Evolutionary conservation across 2,797 vertebrate genomes (phyloP), one percentile per base, ranked within the genome.

Genomic region (Huso huso): DNA sequence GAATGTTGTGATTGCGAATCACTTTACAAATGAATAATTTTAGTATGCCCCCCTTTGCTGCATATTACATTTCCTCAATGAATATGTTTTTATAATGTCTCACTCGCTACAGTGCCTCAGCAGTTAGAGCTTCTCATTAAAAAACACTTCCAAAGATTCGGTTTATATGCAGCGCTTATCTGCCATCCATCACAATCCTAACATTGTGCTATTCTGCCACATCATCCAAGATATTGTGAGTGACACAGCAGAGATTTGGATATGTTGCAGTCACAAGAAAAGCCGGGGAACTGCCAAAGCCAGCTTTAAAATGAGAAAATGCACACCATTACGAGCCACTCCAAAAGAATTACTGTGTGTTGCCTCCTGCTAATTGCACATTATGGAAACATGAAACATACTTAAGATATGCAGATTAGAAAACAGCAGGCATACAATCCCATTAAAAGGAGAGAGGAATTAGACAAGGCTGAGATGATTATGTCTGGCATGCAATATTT

Each of bases 161-260:
- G 48, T 48, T 57, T 51, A 68, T 55, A 63, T 55, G 53, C 48
- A 12, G 13, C 12, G 55, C 62, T 64, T 49, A 55, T 60, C 62
- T 60, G 8, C 23, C 23, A 37, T 37, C 23, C 23, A 37, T 48
- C 52, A 69, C 62, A 69, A 69, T 64, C 12, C 63, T 11, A 49
- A 18, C 49, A 59, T 69, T 69, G 62, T 69, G n/a, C 37, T 49
- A 48, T 68, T 11, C 3, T 51, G 64, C 52, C 15, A 69, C 63
- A 57, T 63, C 50, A 23, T 62, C 48, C 61, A 49, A 49, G 52
- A 72, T 63, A 61, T 60, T 52, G 64, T 48, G 51, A 15, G 49
- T 48, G 18, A 68, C 59, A 68, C 51, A 48, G 11, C 12, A 61
- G 51, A 53, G 50, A 62, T 62, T 65, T 68, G 51, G 66, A 61